Percentiles rank a stretch among this genome's conserved stretches.
Conservation (phyloP, 2,797 vertebrate genomes). For the Sibirionetta formosa region DNA sequence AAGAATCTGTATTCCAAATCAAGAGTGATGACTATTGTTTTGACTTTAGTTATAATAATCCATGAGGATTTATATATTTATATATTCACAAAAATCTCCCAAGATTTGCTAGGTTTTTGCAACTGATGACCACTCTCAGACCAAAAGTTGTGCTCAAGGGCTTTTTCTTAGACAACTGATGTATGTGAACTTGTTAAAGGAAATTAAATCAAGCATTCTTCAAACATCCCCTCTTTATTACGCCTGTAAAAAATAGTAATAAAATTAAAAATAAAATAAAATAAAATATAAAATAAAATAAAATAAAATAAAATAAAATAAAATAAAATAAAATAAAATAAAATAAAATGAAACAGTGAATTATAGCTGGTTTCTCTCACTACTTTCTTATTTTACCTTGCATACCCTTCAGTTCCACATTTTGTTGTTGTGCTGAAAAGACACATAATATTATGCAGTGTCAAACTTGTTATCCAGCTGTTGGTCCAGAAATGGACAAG, state of each 20-base stretch:
- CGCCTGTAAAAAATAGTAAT: neutral
- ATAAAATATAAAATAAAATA: too few species aligned
- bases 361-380: accelerated
- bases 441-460: accelerated
- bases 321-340: too few species aligned
- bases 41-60: neutral
- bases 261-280: too few species aligned
- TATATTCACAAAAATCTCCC: neutral
- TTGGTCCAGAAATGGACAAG: neutral
- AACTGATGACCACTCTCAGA: neutral
- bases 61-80: neutral
- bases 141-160: neutral
- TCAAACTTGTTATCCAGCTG: neutral
- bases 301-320: neutral
- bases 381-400: neutral
- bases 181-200: neutral
- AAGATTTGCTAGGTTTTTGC: neutral
- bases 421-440: neutral
- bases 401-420: neutral
- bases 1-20: constrained; percentile 28
- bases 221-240: accelerated
- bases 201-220: neutral
- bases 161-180: neutral
- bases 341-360: accelerated
- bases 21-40: neutral